phyloP scores from a whole-genome alignment of 2,113 vertebrate genomes.

The Hippocampus mohnikei region DNA sequence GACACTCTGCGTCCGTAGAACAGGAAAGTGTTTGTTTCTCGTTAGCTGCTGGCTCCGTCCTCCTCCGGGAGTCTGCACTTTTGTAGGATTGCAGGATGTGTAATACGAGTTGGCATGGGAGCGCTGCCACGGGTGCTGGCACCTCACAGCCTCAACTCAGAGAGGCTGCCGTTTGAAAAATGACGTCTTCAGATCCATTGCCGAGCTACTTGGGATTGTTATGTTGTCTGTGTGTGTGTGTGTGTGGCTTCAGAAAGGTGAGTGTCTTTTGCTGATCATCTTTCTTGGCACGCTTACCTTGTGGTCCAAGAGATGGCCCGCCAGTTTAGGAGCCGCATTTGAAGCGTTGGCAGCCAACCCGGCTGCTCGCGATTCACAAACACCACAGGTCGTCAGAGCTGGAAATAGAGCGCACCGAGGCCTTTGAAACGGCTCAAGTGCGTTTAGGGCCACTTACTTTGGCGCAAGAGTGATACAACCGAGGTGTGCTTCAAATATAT shows the following conservation, averaged over 20 bases:
- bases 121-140: conserved; percentile 51
- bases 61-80: conserved; percentile 50
- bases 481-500: not conserved
- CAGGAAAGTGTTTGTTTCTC: conserved; percentile 63
- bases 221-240: not conserved
- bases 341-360: conserved; percentile 18
- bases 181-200: conserved; percentile 10
- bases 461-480: conserved; percentile 30
- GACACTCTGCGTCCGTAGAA: conserved; percentile 20
- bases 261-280: conserved; percentile 4
- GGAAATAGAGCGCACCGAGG: conserved; percentile 21
- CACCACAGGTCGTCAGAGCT: conserved; percentile 30
- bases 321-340: not conserved
- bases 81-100: conserved; percentile 57
- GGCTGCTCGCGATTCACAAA: conserved; percentile 56
- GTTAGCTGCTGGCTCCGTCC: conserved; percentile 53
- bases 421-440: conserved; percentile 44
- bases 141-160: conserved; percentile 47
- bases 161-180: conserved; percentile 45
- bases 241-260: conserved; percentile 24
- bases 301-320: conserved; percentile 15
- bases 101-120: conserved; percentile 71
- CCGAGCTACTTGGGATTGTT: conserved; percentile 18
- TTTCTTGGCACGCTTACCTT: not conserved
- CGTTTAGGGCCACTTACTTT: conserved; percentile 35